Conservation (phyloP, 2,888 invertebrate species). For the Athalia rosae region DNA sequence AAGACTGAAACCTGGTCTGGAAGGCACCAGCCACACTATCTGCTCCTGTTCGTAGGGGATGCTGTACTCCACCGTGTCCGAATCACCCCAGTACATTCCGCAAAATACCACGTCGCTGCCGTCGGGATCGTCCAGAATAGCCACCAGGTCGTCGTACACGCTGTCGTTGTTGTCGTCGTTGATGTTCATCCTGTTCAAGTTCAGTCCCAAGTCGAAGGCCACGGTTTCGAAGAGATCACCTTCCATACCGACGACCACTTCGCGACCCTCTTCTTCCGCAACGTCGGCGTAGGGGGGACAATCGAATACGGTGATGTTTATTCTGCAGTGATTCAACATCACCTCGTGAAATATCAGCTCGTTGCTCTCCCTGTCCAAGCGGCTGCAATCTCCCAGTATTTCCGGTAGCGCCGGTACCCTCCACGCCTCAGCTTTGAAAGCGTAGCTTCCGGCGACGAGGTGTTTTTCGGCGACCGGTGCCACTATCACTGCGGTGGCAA, state of each 20-base stretch:
- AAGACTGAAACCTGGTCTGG: slow-evolving; percentile 6
- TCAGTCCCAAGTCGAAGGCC: slow-evolving; percentile 37
- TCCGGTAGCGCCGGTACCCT: slow-evolving; percentile 53
- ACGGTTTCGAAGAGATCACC: slow-evolving; percentile 47
- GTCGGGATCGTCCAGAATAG: not conserved
- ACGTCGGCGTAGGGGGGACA: slow-evolving; percentile 53
- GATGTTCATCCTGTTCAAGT: slow-evolving; percentile 17
- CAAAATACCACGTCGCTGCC: slow-evolving; percentile 58
- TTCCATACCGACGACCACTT: slow-evolving; percentile 50
- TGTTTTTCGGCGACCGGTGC: slow-evolving; percentile 51
- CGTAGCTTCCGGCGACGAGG: slow-evolving; percentile 53
- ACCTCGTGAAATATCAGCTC: slow-evolving; percentile 26
- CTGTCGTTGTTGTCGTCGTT: not conserved
- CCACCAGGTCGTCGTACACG: not conserved
- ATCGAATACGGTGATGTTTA: slow-evolving; percentile 55
- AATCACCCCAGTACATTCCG: slow-evolving; percentile 53
- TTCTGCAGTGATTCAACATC: slow-evolving; percentile 49
- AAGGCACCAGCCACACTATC: slow-evolving; percentile 60
- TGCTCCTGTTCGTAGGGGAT: slow-evolving; percentile 56
- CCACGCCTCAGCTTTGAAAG: slow-evolving; percentile 46
- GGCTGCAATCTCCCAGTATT: slow-evolving; percentile 54
- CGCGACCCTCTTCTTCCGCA: not conserved
- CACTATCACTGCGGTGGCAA: slow-evolving; percentile 54
- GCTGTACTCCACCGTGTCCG: slow-evolving; percentile 53
- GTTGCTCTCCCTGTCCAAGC: slow-evolving; percentile 31